Base-by-base conservation (phyloP, 2,888 invertebrate species). In the Melinaea marsaeus region DNA sequence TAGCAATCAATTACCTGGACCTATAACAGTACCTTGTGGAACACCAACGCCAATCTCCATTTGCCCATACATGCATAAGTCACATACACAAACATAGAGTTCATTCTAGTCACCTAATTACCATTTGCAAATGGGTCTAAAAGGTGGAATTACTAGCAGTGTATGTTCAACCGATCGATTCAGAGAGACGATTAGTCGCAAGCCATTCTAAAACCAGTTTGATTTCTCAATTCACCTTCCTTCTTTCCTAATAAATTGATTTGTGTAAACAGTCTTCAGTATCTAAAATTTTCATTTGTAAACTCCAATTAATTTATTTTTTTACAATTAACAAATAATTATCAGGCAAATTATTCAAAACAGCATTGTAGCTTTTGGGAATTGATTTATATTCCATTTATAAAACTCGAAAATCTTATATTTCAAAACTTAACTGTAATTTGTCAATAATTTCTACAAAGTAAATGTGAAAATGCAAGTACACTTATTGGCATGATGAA, bases 171-270 rank as follows among this genome's bases (percentile, higher is more conserved):
- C 22, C 22, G 22, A 22, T 22, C 22, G 22, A 22, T 22, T 22
- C 22, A 22, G 22, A 22, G 1, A 22, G 22, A 22, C 22, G 22
- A 1, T 22, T 22, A 22, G 22, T 22, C 74, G 72, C 79, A 80
- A 79, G 81, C 81, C 76, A 81, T 83, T 82, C 74, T 74, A 75
- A 78, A 81, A 78, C 78, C 80, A 71, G 76, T 80, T 81, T 82
- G 81, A 81, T 82, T 68, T 68, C 65, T 67, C 63, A 65, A 69
- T 70, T 68, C 68, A 66, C 57, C 58, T 63, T 60, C 64, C 58
- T 66, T 47, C 58, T 35, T 66, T 47, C 58, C 34, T 63, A 63
- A 57, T 65, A 69, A 70, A 70, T 69, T 81, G 75, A 79, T 74
- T 76, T 74, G 76, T 33, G 22, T 46, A 63, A 55, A 54, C 58